phyloP scores from a whole-genome alignment of 2,888 invertebrate genomes.

The Sinodicranocentrus sp. region DNA sequence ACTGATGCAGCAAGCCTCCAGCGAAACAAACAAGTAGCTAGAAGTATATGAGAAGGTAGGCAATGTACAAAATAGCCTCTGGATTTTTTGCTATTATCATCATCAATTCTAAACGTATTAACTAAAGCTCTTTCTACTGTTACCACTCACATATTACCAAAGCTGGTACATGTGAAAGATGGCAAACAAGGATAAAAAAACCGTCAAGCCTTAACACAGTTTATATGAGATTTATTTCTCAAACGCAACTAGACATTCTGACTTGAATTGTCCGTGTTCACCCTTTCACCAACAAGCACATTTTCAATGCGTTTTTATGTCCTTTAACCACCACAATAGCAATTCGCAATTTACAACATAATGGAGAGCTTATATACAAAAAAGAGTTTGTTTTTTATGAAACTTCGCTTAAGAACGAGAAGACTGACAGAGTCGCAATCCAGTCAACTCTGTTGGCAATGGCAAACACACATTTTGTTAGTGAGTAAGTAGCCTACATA shows the following conservation, averaged over 20 bases:
- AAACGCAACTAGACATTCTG: slow-evolving; percentile 28
- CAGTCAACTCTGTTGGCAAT: too few species aligned
- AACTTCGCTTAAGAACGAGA: too few species aligned
- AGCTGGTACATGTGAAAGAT: too few species aligned
- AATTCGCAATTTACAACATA: slow-evolving; percentile 37
- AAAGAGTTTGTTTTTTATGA: slow-evolving; percentile 29
- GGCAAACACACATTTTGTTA: too few species aligned
- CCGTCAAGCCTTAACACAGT: slow-evolving; percentile 15
- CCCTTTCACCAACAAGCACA: background rate
- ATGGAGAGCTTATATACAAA: background rate
- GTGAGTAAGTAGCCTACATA: too few species aligned
- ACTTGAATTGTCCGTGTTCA: slow-evolving; percentile 29
- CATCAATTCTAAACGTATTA: slow-evolving; percentile 40
- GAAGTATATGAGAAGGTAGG: too few species aligned
- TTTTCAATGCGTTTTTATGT: background rate
- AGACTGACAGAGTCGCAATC: too few species aligned
- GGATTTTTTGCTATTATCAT: slow-evolving; percentile 43
- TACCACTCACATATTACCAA: background rate
- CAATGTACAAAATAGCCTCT: slow-evolving; percentile 35
- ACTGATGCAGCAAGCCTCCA: slow-evolving; percentile 33
- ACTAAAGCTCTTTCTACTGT: slow-evolving; percentile 22
- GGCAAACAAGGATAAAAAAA: background rate
- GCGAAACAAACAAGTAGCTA: slow-evolving; percentile 18
- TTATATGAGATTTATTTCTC: slow-evolving; percentile 13
- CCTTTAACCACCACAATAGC: slow-evolving; percentile 3